Base-by-base conservation (phyloP, 1,140 invertebrate species). In the Teleopsis dalmanni region DNA sequence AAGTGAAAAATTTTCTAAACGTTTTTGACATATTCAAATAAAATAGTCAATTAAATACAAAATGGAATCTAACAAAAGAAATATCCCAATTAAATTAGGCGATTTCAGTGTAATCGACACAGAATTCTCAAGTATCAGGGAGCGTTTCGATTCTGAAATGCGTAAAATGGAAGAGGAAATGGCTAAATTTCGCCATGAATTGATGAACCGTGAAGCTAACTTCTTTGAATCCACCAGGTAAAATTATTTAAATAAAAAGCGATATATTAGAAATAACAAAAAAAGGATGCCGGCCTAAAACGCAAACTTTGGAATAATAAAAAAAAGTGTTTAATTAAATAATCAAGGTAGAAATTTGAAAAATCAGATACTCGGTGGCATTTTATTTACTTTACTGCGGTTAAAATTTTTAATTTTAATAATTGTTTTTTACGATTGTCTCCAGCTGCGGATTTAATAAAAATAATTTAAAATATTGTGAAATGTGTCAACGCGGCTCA, bases 131-230 rank as follows among this genome's bases (percentile, higher is more conserved):
- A 92, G 85, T 71, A 96, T 97, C 70, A 82, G 92, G 53, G 92
- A 95, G 70, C 80, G 91, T 52, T 98, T 97, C 72, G 94, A 97
- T 71, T 83, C 62, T 23, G 94, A 98, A 79, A 97, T 97, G 94
- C 80, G 85, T 58, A 90, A 91, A 75, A 96, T 97, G 90, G 94
- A 98, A 76, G 92, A 96, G 57, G 94, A 97, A 76, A 98, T 97
- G 94, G 86, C 87, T 69, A 87, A 88, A 74, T 95, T 97, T 78
- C 79, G 94, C 54, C 86, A 86, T 50, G 91, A 95, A 72, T 76
- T 96, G 43, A 87, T 93, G 83, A 91, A 92, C 71, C 79, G 88
- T 57, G 91, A 95, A 73, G 86, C 85, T 59, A 88, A 89, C 72
- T 92, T 91, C 75, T 91, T 91, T 73, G 88, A 88, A 74, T 87